These are phyloP conservation scores for Ptilorrhoa leucosticta DNA, from an alignment of 2,113 vertebrate species.

Conservation along the genomic window DNA sequence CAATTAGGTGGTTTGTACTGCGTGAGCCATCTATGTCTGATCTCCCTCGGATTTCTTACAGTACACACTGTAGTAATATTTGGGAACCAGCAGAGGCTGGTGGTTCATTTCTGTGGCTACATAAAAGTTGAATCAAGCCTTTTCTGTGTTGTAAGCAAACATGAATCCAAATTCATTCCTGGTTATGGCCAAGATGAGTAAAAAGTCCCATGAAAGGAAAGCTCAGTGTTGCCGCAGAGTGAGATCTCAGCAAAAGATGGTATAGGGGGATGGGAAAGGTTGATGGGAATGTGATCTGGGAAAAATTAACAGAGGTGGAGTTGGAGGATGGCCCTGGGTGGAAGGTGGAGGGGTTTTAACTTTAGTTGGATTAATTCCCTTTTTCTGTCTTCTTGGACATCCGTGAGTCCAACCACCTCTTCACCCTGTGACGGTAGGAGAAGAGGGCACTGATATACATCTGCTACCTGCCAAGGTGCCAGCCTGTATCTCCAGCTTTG, in stretches of 20 bases:
- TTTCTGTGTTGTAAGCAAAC: neutral
- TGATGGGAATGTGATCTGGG: neutral
- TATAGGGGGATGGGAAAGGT: neutral
- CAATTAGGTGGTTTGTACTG: constrained; percentile 30
- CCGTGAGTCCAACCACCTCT: neutral
- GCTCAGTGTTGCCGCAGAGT: neutral
- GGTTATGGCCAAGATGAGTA: neutral
- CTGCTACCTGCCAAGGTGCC: neutral
- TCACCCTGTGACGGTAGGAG: neutral
- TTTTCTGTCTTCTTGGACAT: neutral
- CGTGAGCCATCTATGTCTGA: neutral
- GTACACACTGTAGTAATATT: neutral
- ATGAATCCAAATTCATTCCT: neutral
- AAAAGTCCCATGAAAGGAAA: neutral
- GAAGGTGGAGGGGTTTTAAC: neutral
- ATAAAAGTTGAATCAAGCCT: neutral
- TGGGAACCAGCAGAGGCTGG: neutral
- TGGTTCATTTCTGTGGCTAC: constrained; percentile 8
- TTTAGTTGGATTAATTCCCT: neutral
- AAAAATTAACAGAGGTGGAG: neutral
- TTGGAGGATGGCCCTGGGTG: neutral
- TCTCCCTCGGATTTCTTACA: neutral
- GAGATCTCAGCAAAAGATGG: neutral
- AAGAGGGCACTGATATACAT: fast-evolving
- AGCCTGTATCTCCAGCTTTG: neutral